Percentiles rank a stretch among this genome's conserved stretches.
phyloP scores from a whole-genome alignment of 2,888 invertebrate species.

The Oxystoma pomonae region DNA sequence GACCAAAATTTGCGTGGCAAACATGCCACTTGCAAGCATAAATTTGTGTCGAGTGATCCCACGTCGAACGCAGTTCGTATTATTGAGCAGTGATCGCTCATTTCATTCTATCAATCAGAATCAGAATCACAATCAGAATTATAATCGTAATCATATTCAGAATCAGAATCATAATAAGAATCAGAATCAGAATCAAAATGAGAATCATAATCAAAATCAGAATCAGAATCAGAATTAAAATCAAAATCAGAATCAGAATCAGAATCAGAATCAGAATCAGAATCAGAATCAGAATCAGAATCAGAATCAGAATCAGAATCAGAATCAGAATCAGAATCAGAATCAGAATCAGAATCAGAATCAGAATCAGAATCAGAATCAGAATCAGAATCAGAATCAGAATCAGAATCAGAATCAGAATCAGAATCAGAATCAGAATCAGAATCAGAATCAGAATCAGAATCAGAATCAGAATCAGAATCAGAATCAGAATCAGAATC shows the following conservation, averaged over 20 bases:
- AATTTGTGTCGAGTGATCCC: no score
- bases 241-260: not conserved
- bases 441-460: not conserved
- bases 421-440: not conserved
- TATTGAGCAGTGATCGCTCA: no score
- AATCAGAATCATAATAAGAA: not conserved
- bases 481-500: conserved; percentile 1
- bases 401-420: not conserved
- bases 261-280: not conserved
- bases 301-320: not conserved
- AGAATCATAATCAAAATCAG: not conserved
- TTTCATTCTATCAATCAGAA: no score
- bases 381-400: not conserved
- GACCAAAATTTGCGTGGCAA: no score
- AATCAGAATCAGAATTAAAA: not conserved
- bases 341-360: not conserved
- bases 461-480: conserved; percentile 1
- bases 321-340: not conserved
- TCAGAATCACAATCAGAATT: not conserved
- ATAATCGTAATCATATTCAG: not conserved
- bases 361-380: conserved; percentile 1
- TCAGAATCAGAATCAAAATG: not conserved
- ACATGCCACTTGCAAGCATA: no score
- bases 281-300: not conserved
- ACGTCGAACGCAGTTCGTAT: no score